A percentile compares a stretch with the other conserved stretches of the same genome.
These are phyloP conservation scores for Scaptomyza flava DNA, from an alignment of 2,888 invertebrate species.

Conservation along the genomic window DNA sequence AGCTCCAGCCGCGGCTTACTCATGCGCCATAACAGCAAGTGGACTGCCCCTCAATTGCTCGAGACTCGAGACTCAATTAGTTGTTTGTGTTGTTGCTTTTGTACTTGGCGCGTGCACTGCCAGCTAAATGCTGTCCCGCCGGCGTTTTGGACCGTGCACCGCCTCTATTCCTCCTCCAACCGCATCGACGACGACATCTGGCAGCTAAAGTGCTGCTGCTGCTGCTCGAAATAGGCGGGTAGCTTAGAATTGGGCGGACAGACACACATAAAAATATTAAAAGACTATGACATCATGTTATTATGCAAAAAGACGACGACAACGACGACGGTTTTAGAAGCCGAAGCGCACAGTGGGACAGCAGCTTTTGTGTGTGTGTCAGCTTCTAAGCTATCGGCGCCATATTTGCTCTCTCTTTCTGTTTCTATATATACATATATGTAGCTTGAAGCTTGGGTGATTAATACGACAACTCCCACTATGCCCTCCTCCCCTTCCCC, in stretches of 20 bases:
- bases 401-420: constrained; percentile 4
- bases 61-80: constrained; percentile 18
- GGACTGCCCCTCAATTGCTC: constrained; percentile 27
- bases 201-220: constrained; percentile 41
- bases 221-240: constrained; percentile 11
- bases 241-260: constrained; percentile 45
- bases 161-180: constrained; percentile 4
- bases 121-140: constrained; percentile 30
- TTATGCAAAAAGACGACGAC: constrained; percentile 47
- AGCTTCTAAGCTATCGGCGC: constrained; percentile 23
- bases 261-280: constrained; percentile 45
- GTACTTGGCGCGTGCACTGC: constrained; percentile 70
- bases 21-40: constrained; percentile 21
- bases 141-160: constrained; percentile 28
- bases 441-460: constrained; percentile 47
- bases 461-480: constrained; percentile 36
- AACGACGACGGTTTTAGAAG: constrained; percentile 39
- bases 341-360: constrained; percentile 1
- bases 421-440: constrained; percentile 17
- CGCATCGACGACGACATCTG: constrained; percentile 49
- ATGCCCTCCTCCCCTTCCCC: neutral
- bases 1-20: constrained; percentile 21
- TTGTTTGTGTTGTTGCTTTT: constrained; percentile 6
- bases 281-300: constrained; percentile 70
- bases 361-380: constrained; percentile 39